A percentile compares a stretch with the other conserved stretches of the same genome.
These are phyloP conservation scores for Caretta caretta DNA, from an alignment of 2,113 vertebrate genomes.

Conservation along the genomic window DNA sequence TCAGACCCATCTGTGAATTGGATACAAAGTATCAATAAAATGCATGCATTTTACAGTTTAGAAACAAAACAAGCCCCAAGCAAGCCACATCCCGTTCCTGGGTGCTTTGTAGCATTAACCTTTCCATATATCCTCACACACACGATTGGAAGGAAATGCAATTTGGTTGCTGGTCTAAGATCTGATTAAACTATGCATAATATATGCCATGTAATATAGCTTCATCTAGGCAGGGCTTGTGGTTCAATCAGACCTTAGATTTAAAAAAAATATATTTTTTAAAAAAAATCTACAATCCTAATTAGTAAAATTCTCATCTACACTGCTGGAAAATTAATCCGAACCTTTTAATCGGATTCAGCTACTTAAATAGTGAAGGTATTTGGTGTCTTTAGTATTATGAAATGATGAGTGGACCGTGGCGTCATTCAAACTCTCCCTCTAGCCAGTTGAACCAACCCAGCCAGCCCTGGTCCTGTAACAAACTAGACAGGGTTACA, in stretches of 20 bases:
- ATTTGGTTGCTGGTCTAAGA: background rate
- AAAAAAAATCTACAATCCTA: fast-evolving
- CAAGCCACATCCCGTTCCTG: background rate
- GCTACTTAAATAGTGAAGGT: background rate
- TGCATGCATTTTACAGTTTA: background rate
- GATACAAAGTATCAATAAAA: background rate
- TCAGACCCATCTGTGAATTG: background rate
- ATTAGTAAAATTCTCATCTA: background rate
- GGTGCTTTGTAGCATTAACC: background rate
- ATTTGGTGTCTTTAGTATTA: background rate
- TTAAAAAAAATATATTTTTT: no score
- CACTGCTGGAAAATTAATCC: background rate
- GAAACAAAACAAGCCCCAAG: background rate
- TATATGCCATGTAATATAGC: background rate
- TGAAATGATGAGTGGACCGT: background rate
- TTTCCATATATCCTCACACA: no score
- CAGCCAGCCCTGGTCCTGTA: background rate
- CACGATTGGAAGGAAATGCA: background rate
- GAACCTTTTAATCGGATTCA: background rate
- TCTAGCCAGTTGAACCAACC: background rate
- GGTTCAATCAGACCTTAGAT: background rate
- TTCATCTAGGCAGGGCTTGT: background rate
- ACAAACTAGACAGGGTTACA: slow-evolving; percentile 71
- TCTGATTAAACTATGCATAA: background rate
- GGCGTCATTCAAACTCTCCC: no score